These are phyloP conservation scores for Synergus umbraculus DNA, from an alignment of 2,888 invertebrate species.

Conservation along the genomic window DNA sequence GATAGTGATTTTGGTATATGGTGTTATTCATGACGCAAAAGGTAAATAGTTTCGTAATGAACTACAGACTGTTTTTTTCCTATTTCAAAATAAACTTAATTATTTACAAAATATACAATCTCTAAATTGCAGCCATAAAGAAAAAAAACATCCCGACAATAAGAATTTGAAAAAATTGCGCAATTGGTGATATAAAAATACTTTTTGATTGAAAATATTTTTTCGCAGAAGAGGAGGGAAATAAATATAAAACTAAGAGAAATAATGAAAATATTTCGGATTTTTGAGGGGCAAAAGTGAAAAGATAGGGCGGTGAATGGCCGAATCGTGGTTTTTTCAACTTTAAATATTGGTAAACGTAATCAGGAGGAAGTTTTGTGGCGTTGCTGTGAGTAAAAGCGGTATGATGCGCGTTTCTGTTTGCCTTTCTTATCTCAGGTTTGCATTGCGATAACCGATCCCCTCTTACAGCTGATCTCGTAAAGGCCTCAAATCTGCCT, in stretches of 20 bases:
- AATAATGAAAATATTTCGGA: background rate
- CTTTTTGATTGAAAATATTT: background rate
- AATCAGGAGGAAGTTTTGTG: conserved; percentile 75
- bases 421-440: conserved; percentile 75
- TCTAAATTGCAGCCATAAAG: background rate
- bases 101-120: background rate
- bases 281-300: background rate
- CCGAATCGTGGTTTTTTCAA: conserved; percentile 33
- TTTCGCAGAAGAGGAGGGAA: background rate
- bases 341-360: conserved; percentile 71
- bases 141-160: too few species aligned
- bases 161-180: background rate
- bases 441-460: conserved; percentile 73
- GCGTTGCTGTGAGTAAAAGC: conserved; percentile 63
- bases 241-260: background rate
- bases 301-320: conserved; percentile 28
- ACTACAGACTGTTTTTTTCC: background rate
- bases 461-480: conserved; percentile 53
- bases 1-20: conserved; percentile 1
- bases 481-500: conserved; percentile 33
- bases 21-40: background rate
- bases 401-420: conserved; percentile 63
- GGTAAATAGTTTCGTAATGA: background rate
- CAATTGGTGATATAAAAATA: background rate
- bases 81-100: background rate